Evolutionary conservation across 1,140 invertebrate genomes (phyloP), one percentile per base, ranked within the genome.

Genomic region (Aphelenchoides avenae): DNA sequence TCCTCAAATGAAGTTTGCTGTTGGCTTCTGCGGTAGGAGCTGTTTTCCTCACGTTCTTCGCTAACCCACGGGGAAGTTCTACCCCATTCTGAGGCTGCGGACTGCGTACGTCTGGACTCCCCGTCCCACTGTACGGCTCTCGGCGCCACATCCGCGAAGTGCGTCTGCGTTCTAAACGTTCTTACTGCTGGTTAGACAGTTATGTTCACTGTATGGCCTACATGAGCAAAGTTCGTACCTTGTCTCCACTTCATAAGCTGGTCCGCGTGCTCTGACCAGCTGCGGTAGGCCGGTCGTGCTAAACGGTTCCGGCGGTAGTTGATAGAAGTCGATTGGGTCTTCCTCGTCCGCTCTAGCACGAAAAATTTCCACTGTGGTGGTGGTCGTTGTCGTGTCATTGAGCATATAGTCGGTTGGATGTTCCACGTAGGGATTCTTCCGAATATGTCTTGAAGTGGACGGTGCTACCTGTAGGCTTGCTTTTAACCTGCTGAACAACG

Each of bases 341-440:
- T 59, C 31, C 5, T 20, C 29, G 34, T 33, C 22, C 9, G 41
- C 26, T 29, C 48, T 47, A 15, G 33, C 59, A 15, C 57, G 36
- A 29, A 59, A 59, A 3, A 59, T 56, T 61, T 59, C 57, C 15
- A 59, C 56, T n/a, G 57, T 59, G 11, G 57, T 59, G 15, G 57
- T 59, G 0, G 57, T 59, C 2, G 57, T 61, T 27, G 59, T 61
- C 0, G 56, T 57, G 57, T 60, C 57, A 48, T 59, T 60, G 27
- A 59, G 34, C 11, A 59, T 11, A 51, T 22, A 43, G 24, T 61
- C 57, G 3, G 55, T 22, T 4, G 56, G 39, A 13, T 59, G 20
- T 24, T 60, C 40, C n/a, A 43, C 55, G 15, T 58, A 43, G 13
- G 56, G 56, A 6, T 46, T 26, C 34, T 4, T 46, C 4, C 29